A percentile compares a stretch with the other conserved stretches of the same genome.
Evolutionary conservation across 2,797 vertebrate species (phyloP).

Genomic region (Periophthalmus magnuspinnatus): DNA sequence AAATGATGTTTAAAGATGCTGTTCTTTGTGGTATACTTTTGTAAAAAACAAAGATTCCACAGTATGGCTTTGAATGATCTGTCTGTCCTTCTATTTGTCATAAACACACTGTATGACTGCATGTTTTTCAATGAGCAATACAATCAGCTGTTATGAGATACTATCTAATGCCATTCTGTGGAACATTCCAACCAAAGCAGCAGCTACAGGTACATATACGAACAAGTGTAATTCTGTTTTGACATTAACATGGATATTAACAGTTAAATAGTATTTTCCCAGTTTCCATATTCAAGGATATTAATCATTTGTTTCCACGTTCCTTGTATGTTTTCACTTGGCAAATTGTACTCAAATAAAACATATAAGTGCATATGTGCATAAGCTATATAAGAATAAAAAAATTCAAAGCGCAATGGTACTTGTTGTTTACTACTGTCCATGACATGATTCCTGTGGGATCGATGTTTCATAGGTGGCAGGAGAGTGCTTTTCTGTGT

Average conservation of each 20-base stretch:
- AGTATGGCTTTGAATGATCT: too few relatives aligned
- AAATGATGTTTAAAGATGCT: slow-evolving; percentile 55
- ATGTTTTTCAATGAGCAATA: too few relatives aligned
- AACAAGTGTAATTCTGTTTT: too few relatives aligned
- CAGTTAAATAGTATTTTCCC: slow-evolving; percentile 21
- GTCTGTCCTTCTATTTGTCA: too few relatives aligned
- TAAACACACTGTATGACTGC: too few relatives aligned
- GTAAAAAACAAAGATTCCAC: too few relatives aligned
- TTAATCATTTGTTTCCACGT: too few relatives aligned
- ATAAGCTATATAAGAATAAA: not conserved
- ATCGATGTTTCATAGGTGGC: not conserved
- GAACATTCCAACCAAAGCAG: too few relatives aligned
- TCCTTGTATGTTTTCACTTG: not conserved
- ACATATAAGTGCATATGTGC: not conserved
- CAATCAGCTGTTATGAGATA: too few relatives aligned
- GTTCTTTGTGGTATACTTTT: too few relatives aligned
- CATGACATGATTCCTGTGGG: slow-evolving; percentile 1
- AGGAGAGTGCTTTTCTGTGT: slow-evolving; percentile 12
- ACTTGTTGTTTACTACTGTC: slow-evolving; percentile 9
- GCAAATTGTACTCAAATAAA: not conserved
- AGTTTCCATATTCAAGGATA: not conserved
- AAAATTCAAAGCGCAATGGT: not conserved
- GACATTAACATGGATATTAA: slow-evolving; percentile 48
- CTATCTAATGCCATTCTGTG: too few relatives aligned
- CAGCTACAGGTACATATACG: too few relatives aligned